These are phyloP conservation scores for Myotis planiceps DNA, from an alignment of 2,797 vertebrate genomes.

Conservation along the genomic window DNA sequence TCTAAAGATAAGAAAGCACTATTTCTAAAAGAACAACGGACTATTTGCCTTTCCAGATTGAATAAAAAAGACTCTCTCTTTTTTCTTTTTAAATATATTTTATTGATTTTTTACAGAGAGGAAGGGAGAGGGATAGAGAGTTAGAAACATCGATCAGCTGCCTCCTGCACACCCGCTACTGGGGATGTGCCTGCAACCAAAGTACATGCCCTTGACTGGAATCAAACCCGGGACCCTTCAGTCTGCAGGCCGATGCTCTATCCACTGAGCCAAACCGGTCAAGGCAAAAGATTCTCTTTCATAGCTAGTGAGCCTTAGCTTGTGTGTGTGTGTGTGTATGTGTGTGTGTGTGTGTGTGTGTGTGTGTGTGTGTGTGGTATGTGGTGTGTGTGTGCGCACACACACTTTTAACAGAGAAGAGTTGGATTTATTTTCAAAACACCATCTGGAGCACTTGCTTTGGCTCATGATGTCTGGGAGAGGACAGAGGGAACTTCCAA, in stretches of 20 bases:
- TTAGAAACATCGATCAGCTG: too few species aligned
- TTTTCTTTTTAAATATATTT: too few species aligned
- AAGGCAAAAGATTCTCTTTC: neutral
- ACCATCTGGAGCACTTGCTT: conserved; percentile 71
- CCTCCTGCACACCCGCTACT: too few species aligned
- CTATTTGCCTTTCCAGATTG: conserved; percentile 18
- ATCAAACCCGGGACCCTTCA: too few species aligned
- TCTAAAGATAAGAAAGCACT: neutral
- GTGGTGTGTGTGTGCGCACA: too few species aligned
- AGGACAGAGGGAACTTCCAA: conserved; percentile 13
- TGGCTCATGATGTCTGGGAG: conserved; percentile 76
- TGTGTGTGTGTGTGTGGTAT: neutral
- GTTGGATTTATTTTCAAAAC: conserved; percentile 68
- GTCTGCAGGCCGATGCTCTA: too few species aligned
- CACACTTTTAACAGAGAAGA: conserved; percentile 35
- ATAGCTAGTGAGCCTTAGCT: neutral
- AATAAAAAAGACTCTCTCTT: neutral
- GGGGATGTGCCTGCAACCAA: too few species aligned
- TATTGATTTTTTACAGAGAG: too few species aligned
- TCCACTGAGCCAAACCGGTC: too few species aligned
- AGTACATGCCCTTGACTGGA: too few species aligned
- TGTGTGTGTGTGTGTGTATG: neutral
- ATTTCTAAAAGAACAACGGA: conserved; percentile 11
- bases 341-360: neutral
- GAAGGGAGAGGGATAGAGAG: too few species aligned